Evolutionary conservation across 2,888 invertebrate genomes (phyloP).

Genomic region (Ochropleura leucogaster): DNA sequence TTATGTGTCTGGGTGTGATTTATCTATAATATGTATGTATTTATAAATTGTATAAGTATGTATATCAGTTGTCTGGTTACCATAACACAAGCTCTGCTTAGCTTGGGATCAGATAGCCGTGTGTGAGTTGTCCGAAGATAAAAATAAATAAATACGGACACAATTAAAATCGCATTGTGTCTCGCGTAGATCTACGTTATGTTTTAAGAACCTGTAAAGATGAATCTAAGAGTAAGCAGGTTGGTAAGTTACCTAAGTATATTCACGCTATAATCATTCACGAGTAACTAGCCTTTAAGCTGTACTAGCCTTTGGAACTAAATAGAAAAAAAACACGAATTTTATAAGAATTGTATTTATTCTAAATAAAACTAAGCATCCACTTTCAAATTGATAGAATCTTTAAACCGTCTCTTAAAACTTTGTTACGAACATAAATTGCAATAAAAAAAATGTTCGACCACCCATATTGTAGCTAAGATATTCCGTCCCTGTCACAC

Average conservation of each 20-base stretch:
- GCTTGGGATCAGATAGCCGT: no score
- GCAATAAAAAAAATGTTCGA: conserved; percentile 81
- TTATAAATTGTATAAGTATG: no score
- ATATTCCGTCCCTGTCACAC: conserved; percentile 71
- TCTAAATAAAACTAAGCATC: conserved; percentile 40
- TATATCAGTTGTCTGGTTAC: no score
- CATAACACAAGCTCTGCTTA: no score
- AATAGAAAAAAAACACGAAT: not conserved
- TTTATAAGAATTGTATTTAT: not conserved
- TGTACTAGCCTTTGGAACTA: not conserved
- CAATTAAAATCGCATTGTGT: no score
- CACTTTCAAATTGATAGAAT: conserved; percentile 57
- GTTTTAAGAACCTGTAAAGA: not conserved
- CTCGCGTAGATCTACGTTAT: no score
- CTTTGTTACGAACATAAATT: conserved; percentile 80
- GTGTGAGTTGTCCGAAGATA: no score
- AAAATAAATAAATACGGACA: no score
- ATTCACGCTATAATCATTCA: not conserved
- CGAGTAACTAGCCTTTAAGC: no score
- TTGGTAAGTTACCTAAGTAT: not conserved
- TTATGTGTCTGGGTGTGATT: no score
- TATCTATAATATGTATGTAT: no score
- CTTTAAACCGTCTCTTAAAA: conserved; percentile 68
- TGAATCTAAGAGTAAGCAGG: not conserved
- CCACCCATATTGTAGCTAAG: conserved; percentile 82